phyloP scores from a whole-genome alignment of 2,113 vertebrate genomes.

The Hydrochoerus hydrochaeris region DNA sequence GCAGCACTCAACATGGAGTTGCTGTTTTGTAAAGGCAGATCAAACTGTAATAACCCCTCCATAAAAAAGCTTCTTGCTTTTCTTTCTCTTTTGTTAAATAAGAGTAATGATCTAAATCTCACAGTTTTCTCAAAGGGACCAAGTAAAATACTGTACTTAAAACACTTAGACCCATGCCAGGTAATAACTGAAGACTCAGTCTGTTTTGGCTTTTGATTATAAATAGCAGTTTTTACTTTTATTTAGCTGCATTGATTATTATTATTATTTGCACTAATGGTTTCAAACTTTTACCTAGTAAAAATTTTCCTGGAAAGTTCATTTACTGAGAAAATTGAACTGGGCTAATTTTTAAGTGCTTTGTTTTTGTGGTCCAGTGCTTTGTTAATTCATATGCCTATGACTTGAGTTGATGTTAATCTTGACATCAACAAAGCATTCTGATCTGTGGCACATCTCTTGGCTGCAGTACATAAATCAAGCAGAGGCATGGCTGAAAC shows the following conservation, averaged over 20 bases:
- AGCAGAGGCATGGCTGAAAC: background rate
- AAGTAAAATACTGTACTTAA: background rate
- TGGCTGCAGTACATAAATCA: background rate
- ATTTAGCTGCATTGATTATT: background rate
- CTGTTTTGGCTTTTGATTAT: background rate
- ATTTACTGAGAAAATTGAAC: background rate
- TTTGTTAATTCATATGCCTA: background rate
- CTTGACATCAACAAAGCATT: background rate
- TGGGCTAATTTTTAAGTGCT: background rate
- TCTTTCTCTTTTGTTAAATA: conserved; percentile 12
- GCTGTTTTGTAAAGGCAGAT: background rate
- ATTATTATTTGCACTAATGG: background rate
- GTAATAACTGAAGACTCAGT: background rate
- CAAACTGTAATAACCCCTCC: background rate
- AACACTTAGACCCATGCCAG: background rate
- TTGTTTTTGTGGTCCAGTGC: background rate
- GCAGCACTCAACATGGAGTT: background rate
- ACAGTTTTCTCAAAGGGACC: background rate
- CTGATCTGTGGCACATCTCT: background rate
- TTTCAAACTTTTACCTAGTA: background rate
- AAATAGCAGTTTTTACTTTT: background rate
- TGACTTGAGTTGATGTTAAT: background rate
- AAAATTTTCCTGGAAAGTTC: background rate
- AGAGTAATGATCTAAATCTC: background rate
- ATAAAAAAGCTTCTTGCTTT: background rate